Base-by-base conservation (phyloP, 53 echinoderm and acorn worm species). In the Holothuria scabra region DNA sequence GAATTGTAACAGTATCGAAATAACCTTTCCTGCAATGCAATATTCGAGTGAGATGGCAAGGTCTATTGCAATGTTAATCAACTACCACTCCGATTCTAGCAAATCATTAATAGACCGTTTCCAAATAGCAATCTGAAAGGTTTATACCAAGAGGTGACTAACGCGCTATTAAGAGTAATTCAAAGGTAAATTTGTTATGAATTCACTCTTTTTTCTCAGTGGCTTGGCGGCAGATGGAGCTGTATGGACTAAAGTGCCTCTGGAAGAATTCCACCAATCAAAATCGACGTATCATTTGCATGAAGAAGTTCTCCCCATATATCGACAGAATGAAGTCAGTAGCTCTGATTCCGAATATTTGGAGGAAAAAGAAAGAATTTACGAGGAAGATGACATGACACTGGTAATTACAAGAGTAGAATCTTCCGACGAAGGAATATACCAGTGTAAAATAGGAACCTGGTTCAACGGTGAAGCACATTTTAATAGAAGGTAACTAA, bases 361-460 rank as follows among this genome's bases (percentile, higher is more conserved):
- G 41, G 41, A 41, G 41, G 69, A 69, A 9, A 29, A n/a, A 33
- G 37, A 23, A 11, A 69, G n/a, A 69, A 38, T 69, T 8, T 69
- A 69, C 62, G 62, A 81, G 28, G 69, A 81, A 59, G 41, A 41
- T 3, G 86, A 92, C 65, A 92, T 92, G 92, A 61, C 92, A 19
- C 61, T 92, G 34, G 86, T 60, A 46, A 86, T 92, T 22, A 79
- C 83, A 0, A 64, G 86, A 46, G 5, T 5, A 2, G 25, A 13
- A 1, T 0, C 13, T 3, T n/a, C n/a, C 11, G 89, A 92, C 44
- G 84, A 69, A 13, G 86, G 66, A 4, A 25, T 37, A 24, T 92
- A 92, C 83, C 46, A 37, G 4, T 92, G 92, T 52, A 61, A 87
- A 60, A 29, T 26, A 1, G 10, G 0, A 57, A 41, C 56, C 5